phyloP scores from a whole-genome alignment of 2,797 vertebrate genomes.

The Pristis pectinata region DNA sequence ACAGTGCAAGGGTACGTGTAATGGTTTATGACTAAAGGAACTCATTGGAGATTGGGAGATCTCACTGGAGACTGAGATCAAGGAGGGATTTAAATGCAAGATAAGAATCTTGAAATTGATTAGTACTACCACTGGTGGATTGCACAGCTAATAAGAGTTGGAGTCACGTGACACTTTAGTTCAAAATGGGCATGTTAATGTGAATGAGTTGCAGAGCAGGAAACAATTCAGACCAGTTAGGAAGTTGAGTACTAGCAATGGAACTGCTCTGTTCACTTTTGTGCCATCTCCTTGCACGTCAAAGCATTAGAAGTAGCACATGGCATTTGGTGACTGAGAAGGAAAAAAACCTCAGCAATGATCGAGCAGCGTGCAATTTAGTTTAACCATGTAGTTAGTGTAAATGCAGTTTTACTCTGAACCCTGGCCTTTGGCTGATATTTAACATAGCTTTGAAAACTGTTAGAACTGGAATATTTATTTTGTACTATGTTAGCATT shows the following conservation, averaged over 20 bases:
- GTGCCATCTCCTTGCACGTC: not conserved
- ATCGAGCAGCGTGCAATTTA: not conserved
- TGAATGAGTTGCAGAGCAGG: not conserved
- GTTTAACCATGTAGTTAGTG: not conserved
- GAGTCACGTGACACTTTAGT: not conserved
- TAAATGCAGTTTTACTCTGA: not conserved
- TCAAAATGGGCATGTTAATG: not conserved
- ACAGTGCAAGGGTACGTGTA: not conserved
- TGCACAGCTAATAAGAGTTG: too few relatives aligned
- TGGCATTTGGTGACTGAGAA: not conserved
- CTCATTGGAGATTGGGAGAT: not conserved
- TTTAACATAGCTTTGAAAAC: not conserved
- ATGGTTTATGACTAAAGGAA: too few relatives aligned
- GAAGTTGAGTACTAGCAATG: not conserved
- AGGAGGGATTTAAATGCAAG: too few relatives aligned
- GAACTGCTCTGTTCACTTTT: not conserved
- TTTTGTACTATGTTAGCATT: not conserved
- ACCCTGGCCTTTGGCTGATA: not conserved
- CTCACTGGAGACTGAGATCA: too few relatives aligned
- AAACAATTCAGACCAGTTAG: not conserved
- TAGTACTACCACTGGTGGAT: too few relatives aligned
- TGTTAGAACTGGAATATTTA: not conserved
- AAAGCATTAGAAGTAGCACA: not conserved
- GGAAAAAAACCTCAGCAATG: not conserved
- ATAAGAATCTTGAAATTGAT: too few relatives aligned